Conservation (phyloP, 2,797 vertebrate species). For the Buphagus erythrorhynchus region DNA sequence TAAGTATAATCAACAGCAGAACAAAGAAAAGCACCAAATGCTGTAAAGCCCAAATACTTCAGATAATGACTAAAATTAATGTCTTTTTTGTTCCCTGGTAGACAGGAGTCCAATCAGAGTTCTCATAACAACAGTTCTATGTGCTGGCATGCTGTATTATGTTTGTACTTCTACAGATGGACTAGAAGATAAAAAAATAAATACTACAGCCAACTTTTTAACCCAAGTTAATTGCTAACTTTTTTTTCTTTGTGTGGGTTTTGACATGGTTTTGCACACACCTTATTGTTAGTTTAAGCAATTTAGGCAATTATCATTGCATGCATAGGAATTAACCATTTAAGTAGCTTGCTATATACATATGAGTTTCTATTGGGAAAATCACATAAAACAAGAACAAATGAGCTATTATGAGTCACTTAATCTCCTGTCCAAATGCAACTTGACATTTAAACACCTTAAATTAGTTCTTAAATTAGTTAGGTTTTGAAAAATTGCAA, state of each 20-base stretch:
- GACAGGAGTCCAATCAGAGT: constrained; percentile 52
- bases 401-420: neutral
- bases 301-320: constrained; percentile 41
- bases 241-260: neutral
- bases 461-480: constrained; percentile 7
- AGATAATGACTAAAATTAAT: constrained; percentile 69
- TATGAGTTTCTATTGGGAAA: constrained; percentile 21
- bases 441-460: constrained; percentile 21
- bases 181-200: constrained; percentile 65
- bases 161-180: constrained; percentile 61
- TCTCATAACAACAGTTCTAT: constrained; percentile 64
- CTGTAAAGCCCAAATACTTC: constrained; percentile 50
- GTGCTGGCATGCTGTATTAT: constrained; percentile 42
- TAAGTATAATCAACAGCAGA: constrained; percentile 15
- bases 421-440: neutral
- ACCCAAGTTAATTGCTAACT: constrained; percentile 7
- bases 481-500: neutral
- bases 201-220: constrained; percentile 56
- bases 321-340: constrained; percentile 20
- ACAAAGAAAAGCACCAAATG: constrained; percentile 44
- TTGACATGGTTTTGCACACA: constrained; percentile 24
- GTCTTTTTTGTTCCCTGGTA: constrained; percentile 50
- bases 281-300: constrained; percentile 31
- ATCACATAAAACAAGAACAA: constrained; percentile 31
- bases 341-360: neutral